These are phyloP conservation scores for Helleia helle DNA, from an alignment of 2,888 invertebrate genomes.

Conservation along the genomic window DNA sequence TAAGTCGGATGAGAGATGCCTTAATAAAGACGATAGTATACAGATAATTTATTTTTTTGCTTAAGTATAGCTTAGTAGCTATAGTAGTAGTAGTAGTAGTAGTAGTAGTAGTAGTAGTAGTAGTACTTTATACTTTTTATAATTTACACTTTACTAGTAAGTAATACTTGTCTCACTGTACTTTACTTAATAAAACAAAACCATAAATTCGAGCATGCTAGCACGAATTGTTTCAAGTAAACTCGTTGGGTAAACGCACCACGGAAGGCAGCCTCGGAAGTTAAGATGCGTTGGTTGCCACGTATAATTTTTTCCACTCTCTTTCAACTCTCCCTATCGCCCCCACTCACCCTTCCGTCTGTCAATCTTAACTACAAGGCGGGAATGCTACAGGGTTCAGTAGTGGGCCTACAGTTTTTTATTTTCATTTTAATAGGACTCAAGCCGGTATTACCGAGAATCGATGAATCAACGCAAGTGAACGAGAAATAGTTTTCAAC, in stretches of 20 bases:
- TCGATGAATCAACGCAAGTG: constrained; percentile 41
- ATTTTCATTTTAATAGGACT: constrained; percentile 54
- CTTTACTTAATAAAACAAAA: too few species aligned
- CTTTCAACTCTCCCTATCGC: constrained; percentile 56
- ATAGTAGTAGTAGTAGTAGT: too few species aligned
- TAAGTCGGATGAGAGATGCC: too few species aligned
- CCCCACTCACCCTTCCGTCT: constrained; percentile 62
- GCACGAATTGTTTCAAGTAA: constrained; percentile 18
- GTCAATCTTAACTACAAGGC: constrained; percentile 70
- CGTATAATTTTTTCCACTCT: constrained; percentile 71
- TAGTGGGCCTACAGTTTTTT: constrained; percentile 52
- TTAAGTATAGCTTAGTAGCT: too few species aligned
- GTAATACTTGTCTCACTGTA: too few species aligned
- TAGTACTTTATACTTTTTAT: too few species aligned
- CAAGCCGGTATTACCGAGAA: constrained; percentile 39
- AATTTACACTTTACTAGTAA: too few species aligned
- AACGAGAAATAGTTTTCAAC: constrained; percentile 24
- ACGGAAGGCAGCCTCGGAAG: constrained; percentile 55
- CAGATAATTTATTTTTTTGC: too few species aligned
- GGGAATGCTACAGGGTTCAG: constrained; percentile 53
- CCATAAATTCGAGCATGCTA: not conserved
- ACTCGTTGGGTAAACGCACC: constrained; percentile 35
- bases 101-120: too few species aligned
- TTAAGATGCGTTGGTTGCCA: constrained; percentile 70
- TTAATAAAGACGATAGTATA: too few species aligned